Base-by-base conservation (phyloP, 2,888 invertebrate genomes). In the Agrochola lota region DNA sequence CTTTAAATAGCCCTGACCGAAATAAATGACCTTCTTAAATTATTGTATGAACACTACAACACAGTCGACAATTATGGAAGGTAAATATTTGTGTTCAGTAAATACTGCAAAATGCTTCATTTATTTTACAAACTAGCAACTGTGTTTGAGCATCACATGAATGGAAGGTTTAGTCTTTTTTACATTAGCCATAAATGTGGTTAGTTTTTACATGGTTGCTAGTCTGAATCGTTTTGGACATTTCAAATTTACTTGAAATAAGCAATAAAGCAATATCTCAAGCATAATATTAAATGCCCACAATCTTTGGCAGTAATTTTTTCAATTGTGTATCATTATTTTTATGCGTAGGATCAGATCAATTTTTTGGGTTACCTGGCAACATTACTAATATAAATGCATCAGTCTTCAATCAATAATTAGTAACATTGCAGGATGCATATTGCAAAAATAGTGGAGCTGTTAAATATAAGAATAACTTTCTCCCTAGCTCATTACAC, bases 391-490 rank as follows among this genome's bases (percentile, higher is more conserved):
- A 89, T 90, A 90, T 93, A 95, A 94, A 95, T 95, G 93, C 94
- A 93, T 95, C 95, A 95, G 94, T 95, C 95, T 95, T 94, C 85
- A 90, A 90, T 87, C 72, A 89, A 90, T 84, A 82, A 85, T 77
- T 85, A 85, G 85, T 78, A 87, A 78, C 79, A 84, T 85, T 83
- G 70, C 76, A 81, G 83, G 68, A 85, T 78, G 62, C 57, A 77
- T 63, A 81, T 87, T 78, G 75, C 77, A 87, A 72, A 76, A 77
- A 80, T 81, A 86, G 80, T 83, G 81, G 84, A 84, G 85, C 86
- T 78, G 62, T 63, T 81, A 80, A 83, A 83, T 79, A 85, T 71
- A 84, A 82, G 71, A 78, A 84, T 82, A 85, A 85, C 78, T 85
- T 83, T 89, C 87, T 90, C 88, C 87, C 84, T 89, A 89, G 87